These are phyloP conservation scores for Girardinus metallicus DNA, from an alignment of 2,797 vertebrate species.

Conservation along the genomic window DNA sequence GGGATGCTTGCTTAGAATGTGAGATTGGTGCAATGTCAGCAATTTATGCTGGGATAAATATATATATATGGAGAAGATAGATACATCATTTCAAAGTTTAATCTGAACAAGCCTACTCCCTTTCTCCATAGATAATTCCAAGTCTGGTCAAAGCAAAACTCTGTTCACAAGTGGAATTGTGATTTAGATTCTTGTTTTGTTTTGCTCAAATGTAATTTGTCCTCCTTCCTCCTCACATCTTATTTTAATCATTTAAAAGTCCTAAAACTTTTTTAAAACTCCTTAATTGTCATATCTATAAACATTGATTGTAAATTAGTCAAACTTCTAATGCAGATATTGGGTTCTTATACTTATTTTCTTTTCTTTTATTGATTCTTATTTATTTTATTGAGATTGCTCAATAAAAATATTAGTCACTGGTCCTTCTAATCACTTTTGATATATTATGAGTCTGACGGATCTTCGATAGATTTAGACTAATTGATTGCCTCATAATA, in stretches of 20 bases:
- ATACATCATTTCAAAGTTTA: not conserved
- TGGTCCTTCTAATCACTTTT: too few species aligned
- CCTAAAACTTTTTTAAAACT: too few species aligned
- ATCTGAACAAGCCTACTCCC: not conserved
- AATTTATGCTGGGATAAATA: not conserved
- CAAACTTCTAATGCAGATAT: not conserved
- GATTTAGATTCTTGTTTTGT: not conserved
- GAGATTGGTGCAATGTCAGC: not conserved
- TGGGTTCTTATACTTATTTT: not conserved
- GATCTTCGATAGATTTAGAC: too few species aligned
- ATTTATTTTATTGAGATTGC: too few species aligned
- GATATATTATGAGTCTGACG: too few species aligned
- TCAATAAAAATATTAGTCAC: too few species aligned
- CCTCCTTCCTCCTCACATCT: not conserved
- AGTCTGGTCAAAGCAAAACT: not conserved
- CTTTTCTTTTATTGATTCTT: too few species aligned
- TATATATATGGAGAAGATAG: too few species aligned
- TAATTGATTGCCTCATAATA: too few species aligned
- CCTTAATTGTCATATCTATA: not conserved
- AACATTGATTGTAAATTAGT: not conserved
- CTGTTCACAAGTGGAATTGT: not conserved
- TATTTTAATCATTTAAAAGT: not conserved
- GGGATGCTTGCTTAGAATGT: not conserved
- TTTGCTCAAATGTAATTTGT: not conserved
- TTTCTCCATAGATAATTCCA: not conserved